Conservation (phyloP, 2,888 invertebrate genomes). For the Pollenia amentaria region DNA sequence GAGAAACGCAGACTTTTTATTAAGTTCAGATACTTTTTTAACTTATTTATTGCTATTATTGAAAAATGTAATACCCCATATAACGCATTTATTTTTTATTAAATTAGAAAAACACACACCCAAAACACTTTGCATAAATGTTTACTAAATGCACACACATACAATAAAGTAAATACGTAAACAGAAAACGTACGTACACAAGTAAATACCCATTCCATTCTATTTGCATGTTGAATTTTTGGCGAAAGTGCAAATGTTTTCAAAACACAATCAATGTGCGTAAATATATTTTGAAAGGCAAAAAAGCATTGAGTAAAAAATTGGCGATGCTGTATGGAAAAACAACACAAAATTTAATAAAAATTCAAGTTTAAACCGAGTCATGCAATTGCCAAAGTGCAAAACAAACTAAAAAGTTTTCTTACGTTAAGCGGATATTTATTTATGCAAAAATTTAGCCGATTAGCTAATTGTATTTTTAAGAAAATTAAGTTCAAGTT, state of each 20-base stretch:
- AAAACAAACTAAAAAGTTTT: background rate
- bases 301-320: slow-evolving; percentile 6
- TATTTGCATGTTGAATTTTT: slow-evolving; percentile 45
- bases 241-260: slow-evolving; percentile 65
- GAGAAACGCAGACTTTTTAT: too few species aligned
- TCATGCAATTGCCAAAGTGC: background rate
- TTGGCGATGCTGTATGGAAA: slow-evolving; percentile 26
- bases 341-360: background rate
- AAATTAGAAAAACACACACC: background rate
- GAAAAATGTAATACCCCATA: too few species aligned
- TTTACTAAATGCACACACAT: background rate
- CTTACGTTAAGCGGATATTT: background rate
- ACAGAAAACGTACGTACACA: background rate
- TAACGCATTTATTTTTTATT: too few species aligned
- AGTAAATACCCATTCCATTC: slow-evolving; percentile 15
- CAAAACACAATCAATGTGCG: slow-evolving; percentile 47
- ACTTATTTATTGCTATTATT: too few species aligned
- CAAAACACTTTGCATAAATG: background rate
- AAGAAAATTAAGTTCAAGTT: background rate
- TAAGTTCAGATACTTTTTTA: too few species aligned
- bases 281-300: slow-evolving; percentile 24
- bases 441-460: slow-evolving; percentile 9
- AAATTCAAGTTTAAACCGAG: background rate
- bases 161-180: background rate
- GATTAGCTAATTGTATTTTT: slow-evolving; percentile 1